Evolutionary conservation across 1,140 invertebrate genomes (phyloP).

Genomic region (Amyelois transitella): DNA sequence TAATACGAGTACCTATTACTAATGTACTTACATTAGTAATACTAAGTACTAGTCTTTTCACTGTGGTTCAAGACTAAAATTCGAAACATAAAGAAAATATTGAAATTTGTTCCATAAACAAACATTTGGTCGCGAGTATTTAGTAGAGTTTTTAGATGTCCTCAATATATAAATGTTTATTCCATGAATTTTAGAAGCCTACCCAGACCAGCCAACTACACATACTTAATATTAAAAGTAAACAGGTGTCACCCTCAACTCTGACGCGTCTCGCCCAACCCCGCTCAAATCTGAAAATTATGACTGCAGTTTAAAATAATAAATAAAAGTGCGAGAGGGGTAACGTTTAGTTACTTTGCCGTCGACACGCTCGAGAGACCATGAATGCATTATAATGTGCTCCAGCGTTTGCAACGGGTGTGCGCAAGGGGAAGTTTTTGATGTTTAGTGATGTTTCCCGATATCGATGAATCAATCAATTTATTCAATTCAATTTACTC

Average conservation of each 20-base stretch:
- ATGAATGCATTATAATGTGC: constrained; percentile 67
- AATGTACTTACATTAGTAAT: no score
- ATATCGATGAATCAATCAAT: neutral
- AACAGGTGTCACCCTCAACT: constrained; percentile 25
- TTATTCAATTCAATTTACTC: no score
- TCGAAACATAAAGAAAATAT: no score
- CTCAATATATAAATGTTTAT: no score
- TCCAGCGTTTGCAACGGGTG: constrained; percentile 36
- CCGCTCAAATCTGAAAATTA: constrained; percentile 47
- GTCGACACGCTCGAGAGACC: constrained; percentile 64
- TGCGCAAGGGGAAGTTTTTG: constrained; percentile 46
- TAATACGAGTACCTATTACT: no score
- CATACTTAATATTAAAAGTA: constrained; percentile 8
- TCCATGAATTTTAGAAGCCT: no score
- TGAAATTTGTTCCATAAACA: no score
- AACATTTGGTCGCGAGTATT: no score
- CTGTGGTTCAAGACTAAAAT: no score
- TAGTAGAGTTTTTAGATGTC: no score
- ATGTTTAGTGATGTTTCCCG: constrained; percentile 18
- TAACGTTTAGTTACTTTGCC: constrained; percentile 61
- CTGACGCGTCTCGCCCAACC: constrained; percentile 18
- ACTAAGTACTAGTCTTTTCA: no score
- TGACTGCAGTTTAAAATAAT: constrained; percentile 68
- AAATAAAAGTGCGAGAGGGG: constrained; percentile 42
- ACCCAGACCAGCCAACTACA: no score